Percentiles rank a stretch among this genome's conserved stretches.
These are phyloP conservation scores for Drosophila histrio DNA, from an alignment of 2,888 invertebrate genomes.

Conservation along the genomic window DNA sequence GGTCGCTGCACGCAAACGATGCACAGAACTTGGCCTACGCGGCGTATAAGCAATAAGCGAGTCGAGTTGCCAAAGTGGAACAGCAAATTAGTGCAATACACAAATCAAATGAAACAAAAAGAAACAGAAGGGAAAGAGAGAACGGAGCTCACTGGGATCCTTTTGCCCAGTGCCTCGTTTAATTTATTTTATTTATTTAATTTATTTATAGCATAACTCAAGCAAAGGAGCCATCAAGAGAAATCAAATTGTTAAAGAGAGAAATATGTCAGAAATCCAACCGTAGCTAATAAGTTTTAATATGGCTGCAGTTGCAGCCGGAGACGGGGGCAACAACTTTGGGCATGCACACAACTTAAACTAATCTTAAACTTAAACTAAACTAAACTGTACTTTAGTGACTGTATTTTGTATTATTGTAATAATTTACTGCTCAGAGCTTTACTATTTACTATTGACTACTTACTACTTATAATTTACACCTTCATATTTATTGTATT, in stretches of 20 bases:
- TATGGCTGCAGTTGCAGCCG: conserved; percentile 15
- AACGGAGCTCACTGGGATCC: conserved; percentile 17
- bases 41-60: conserved; percentile 84
- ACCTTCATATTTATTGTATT: conserved; percentile 43
- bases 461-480: conserved; percentile 14
- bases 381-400: conserved; percentile 44
- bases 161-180: conserved; percentile 50
- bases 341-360: conserved; percentile 32
- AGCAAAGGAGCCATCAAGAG: conserved; percentile 69
- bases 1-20: conserved; percentile 86
- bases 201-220: conserved; percentile 74
- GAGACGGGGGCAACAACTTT: conserved; percentile 21
- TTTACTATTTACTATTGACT: conserved; percentile 61
- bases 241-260: conserved; percentile 24
- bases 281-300: conserved; percentile 61
- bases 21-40: conserved; percentile 90
- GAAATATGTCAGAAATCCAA: conserved; percentile 23
- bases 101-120: conserved; percentile 21
- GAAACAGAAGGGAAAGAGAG: conserved; percentile 12
- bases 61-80: conserved; percentile 31
- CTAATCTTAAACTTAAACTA: conserved; percentile 38
- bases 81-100: conserved; percentile 76
- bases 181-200: conserved; percentile 79
- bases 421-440: conserved; percentile 59
- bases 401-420: conserved; percentile 68